phyloP scores from a whole-genome alignment of 2,888 invertebrate species.

The Rotaria magnacalcarata region DNA sequence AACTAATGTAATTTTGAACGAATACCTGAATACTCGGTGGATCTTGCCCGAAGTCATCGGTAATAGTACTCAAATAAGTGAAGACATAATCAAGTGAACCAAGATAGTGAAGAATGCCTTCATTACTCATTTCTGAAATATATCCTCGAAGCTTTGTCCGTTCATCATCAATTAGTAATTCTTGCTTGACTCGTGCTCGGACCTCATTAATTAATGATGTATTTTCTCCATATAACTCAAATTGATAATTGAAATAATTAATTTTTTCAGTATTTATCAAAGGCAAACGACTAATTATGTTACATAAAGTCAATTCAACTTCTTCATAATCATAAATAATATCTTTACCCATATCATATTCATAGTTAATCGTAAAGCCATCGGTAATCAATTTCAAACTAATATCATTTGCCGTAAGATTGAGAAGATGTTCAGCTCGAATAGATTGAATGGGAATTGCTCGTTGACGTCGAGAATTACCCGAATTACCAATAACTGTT shows the following conservation, averaged over 20 bases:
- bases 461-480: neutral
- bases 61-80: neutral
- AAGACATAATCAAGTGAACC: conserved; percentile 31
- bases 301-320: conserved; percentile 12
- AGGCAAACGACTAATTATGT: neutral
- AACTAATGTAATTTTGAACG: too few relatives aligned
- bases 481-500: neutral
- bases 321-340: conserved; percentile 36
- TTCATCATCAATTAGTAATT: neutral
- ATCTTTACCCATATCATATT: conserved; percentile 13
- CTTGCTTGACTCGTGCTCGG: neutral
- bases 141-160: neutral
- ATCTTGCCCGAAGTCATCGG: neutral
- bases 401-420: neutral
- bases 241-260: conserved; percentile 10
- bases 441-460: neutral
- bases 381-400: neutral
- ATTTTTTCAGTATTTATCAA: conserved; percentile 4
- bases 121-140: neutral
- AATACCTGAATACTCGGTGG: too few relatives aligned
- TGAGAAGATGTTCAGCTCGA: neutral
- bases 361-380: neutral
- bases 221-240: conserved; percentile 12
- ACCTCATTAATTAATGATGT: conserved; percentile 5
- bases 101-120: conserved; percentile 13